Evolutionary conservation across 2,113 vertebrate species (phyloP).

Genomic region (Prolemur simus): DNA sequence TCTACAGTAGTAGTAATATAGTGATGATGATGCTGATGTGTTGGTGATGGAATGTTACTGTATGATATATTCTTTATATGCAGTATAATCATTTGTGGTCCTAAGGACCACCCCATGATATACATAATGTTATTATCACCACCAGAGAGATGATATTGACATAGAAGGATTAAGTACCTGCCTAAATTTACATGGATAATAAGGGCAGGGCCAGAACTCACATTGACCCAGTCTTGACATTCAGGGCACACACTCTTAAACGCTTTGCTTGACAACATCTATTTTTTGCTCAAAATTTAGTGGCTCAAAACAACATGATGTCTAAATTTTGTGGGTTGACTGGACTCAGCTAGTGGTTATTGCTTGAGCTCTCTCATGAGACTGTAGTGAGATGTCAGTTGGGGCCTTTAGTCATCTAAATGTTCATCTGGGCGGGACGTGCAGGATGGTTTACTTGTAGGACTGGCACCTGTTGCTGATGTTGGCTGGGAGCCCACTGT

Average conservation of each 20-base stretch:
- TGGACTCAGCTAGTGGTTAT: not conserved
- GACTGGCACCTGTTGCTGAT: not conserved
- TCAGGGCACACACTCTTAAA: not conserved
- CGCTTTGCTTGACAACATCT: not conserved
- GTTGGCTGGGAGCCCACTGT: not conserved
- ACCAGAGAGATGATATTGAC: not conserved
- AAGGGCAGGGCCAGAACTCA: not conserved
- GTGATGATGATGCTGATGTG: not conserved
- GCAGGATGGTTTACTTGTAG: not conserved
- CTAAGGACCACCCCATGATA: not conserved
- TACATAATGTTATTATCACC: not conserved
- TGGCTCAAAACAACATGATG: not conserved
- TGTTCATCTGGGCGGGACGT: not conserved
- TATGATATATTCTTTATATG: not conserved
- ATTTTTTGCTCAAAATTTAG: not conserved
- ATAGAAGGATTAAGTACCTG: not conserved
- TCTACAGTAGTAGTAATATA: not conserved
- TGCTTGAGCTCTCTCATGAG: not conserved
- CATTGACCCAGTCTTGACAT: not conserved
- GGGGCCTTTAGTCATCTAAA: too few species aligned
- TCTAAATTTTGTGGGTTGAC: not conserved
- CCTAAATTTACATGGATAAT: not conserved
- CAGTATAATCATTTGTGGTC: not conserved
- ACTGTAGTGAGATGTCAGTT: fast-evolving
- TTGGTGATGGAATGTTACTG: not conserved